Conservation (phyloP, 2,888 invertebrate genomes). For the Mythimna impura region DNA sequence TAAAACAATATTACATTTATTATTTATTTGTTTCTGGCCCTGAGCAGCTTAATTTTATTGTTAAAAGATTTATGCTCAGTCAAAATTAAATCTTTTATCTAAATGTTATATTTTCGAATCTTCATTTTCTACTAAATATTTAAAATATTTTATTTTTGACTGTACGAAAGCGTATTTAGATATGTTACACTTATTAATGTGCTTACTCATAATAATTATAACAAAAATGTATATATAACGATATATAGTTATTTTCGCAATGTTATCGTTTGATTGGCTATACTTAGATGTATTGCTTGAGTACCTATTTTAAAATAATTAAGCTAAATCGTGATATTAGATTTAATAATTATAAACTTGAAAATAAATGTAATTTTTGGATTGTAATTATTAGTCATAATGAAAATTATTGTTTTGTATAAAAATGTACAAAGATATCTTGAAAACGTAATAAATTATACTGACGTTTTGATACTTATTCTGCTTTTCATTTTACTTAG, state of each 20-base stretch:
- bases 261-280: constrained; percentile 82
- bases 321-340: constrained; percentile 91
- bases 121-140: constrained; percentile 40
- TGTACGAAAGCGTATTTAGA: constrained; percentile 60
- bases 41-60: background rate
- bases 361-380: constrained; percentile 90
- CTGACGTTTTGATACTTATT: constrained; percentile 90
- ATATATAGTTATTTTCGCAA: constrained; percentile 77
- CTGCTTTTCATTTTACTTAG: constrained; percentile 77
- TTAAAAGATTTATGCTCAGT: constrained; percentile 30
- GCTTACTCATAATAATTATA: constrained; percentile 68
- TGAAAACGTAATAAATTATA: constrained; percentile 90
- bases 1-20: background rate
- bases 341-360: constrained; percentile 89
- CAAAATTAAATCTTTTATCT: constrained; percentile 25
- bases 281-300: constrained; percentile 84
- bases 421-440: constrained; percentile 89
- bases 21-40: constrained; percentile 9
- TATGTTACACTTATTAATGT: constrained; percentile 69
- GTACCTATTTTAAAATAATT: constrained; percentile 86
- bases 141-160: constrained; percentile 45
- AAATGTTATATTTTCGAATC: constrained; percentile 49
- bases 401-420: constrained; percentile 90
- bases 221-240: constrained; percentile 71
- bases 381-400: constrained; percentile 90